These are phyloP conservation scores for Apogon talboti DNA, from an alignment of 2,797 vertebrate genomes.

Conservation along the genomic window DNA sequence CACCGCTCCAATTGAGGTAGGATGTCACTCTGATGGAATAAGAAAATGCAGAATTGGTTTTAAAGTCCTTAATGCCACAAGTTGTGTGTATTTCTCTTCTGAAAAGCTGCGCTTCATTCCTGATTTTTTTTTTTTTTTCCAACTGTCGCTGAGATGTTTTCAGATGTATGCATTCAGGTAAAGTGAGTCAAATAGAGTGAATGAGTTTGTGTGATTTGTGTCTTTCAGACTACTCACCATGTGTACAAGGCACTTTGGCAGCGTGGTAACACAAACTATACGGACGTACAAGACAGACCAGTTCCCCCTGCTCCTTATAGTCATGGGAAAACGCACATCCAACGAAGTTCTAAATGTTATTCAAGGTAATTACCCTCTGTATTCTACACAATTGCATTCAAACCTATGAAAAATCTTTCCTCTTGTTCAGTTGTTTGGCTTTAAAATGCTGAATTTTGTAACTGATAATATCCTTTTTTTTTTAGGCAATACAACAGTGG, in stretches of 20 bases:
- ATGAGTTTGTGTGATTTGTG: constrained; percentile 26
- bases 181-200: background rate
- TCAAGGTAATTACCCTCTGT: constrained; percentile 89
- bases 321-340: constrained; percentile 98
- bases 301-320: constrained; percentile 97
- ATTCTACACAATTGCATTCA: background rate
- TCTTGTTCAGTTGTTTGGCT: background rate
- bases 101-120: constrained; percentile 23
- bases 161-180: constrained; percentile 4
- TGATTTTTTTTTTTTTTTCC: constrained; percentile 24
- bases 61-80: constrained; percentile 82
- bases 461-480: constrained; percentile 8
- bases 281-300: constrained; percentile 98
- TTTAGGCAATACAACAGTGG: constrained; percentile 97
- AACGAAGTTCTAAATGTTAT: constrained; percentile 99
- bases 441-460: background rate
- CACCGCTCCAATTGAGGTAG: constrained; percentile 75
- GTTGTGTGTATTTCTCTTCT: constrained; percentile 68
- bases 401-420: no score
- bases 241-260: constrained; percentile 98
- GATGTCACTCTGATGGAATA: constrained; percentile 78
- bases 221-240: constrained; percentile 93
- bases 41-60: constrained; percentile 77
- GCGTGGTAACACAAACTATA: constrained; percentile 96
- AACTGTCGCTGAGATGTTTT: constrained; percentile 26